Evolutionary conservation across 2,113 vertebrate species (phyloP), one percentile per base, ranked within the genome.

Genomic region (Stigmatopora nigra): DNA sequence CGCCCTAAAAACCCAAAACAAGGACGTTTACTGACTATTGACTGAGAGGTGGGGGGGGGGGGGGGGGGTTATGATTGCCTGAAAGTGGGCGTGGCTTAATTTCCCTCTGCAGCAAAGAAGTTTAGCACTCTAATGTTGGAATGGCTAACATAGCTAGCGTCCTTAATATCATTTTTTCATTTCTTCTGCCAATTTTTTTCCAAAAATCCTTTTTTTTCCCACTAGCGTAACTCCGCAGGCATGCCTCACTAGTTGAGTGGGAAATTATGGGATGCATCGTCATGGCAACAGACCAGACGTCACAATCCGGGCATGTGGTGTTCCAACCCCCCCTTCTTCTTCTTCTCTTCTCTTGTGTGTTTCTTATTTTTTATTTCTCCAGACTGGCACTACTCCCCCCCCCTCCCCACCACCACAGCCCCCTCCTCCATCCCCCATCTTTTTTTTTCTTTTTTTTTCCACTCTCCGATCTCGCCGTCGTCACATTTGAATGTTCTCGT

Each of bases 261-360:
- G 84, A 91, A 89, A 92, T 91, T 92, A 94, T 95, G 93, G 94
- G 94, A 95, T 94, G 94, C 84, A 93, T 95, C 91, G 92, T 91
- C 91, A 92, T 91, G 93, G 93, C 91, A 95, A 95, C 94, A 92
- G 94, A 94, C 93, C 93, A 93, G 92, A 95, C 94, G 94, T 95
- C 93, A 95, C 93, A 92, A 92, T 93, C 92, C 92, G 94, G 92
- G 94, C 93, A 91, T 93, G 93, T 94, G 92, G 92, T 91, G 89
- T 89, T 91, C 89, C 91, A 90, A 89, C 90, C 87, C 87, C 13
- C 13, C 22, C 53, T 22, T 48, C 22, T 47, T 25, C 38, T 45
- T 25, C 22, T 62, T 62, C 38, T 62, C 25, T 31, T 31, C 25
- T 46, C 11, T 49, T 49, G 9, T 86, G 82, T 88, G 76, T 86